Base-by-base conservation (phyloP, 2,113 vertebrate genomes). In the Cyanoderma ruficeps region DNA sequence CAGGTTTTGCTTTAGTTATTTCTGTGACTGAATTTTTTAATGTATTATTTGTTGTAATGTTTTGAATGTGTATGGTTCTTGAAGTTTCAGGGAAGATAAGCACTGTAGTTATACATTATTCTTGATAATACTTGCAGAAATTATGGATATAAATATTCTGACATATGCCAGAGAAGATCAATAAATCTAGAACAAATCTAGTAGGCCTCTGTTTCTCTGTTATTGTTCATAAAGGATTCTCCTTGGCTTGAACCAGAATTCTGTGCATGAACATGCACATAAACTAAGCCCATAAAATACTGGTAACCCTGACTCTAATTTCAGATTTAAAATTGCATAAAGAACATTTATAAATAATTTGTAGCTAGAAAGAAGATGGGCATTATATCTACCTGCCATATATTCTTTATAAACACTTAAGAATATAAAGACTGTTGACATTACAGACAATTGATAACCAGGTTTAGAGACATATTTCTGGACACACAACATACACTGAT, bases 1-100 rank as follows among this genome's bases (percentile, higher is more conserved):
- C 39, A 41, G 47, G 59, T 85, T 91, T 92, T 82, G 31, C 55
- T 94, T 91, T 87, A 85, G 82, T 93, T 91, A 82, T 89, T 91
- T 89, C 63, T 65, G 20, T 92, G 50, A 56, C 57, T 87, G 20
- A 6, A 3, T 5, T 76, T 77, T 91, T 94, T 72, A 72, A 57
- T 80, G 61, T 72, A 42, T 85, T 87, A 41, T 93, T n/a, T 77
- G 44, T 89, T 95, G 74, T 80, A 94, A 87, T 76, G 27, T 83
- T 84, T 92, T 93, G 67, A 85, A 63, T 91, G 77, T 80, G 23
- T 76, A 27, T 81, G 33, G 24, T 74, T 96, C 42, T 64, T 90
- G 53, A 70, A 67, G 49, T 83, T 65, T 76, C 79, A 85, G 28
- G 25, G 50, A 60, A 85, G 44, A 56, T 87, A 94, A 89, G 27